phyloP scores from a whole-genome alignment of 2,888 invertebrate species.

The Hemistola chrysoprasaria region DNA sequence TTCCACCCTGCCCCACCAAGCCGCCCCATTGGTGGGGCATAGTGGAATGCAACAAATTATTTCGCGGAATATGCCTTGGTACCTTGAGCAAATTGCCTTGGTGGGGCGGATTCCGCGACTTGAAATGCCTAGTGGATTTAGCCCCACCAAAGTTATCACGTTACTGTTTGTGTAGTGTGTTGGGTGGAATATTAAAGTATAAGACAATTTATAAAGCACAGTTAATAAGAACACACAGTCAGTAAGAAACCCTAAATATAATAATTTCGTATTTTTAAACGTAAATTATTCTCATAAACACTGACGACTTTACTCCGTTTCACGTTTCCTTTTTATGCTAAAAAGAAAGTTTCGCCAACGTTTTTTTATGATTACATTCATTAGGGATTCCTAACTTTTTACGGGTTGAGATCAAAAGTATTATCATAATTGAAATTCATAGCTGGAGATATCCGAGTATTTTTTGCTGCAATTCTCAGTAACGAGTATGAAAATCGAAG shows the following conservation, averaged over 20 bases:
- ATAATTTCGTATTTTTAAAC: not conserved
- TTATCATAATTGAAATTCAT: slow-evolving; percentile 27
- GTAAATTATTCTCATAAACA: slow-evolving; percentile 17
- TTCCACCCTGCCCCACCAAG: no score
- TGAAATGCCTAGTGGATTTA: no score
- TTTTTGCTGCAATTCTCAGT: slow-evolving; percentile 29
- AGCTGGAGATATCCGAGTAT: slow-evolving; percentile 20
- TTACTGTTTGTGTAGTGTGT: no score
- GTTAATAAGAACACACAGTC: no score
- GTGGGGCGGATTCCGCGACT: no score
- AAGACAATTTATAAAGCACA: no score
- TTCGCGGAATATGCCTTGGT: no score
- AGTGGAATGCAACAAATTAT: no score
- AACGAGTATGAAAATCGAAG: slow-evolving; percentile 52
- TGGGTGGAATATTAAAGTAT: no score
- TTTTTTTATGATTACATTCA: slow-evolving; percentile 26
- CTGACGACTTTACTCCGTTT: slow-evolving; percentile 21
- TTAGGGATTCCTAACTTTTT: slow-evolving; percentile 22
- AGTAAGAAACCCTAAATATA: not conserved
- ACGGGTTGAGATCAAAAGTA: slow-evolving; percentile 20
- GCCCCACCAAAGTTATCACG: no score
- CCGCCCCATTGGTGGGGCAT: no score
- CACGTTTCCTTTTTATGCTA: slow-evolving; percentile 23
- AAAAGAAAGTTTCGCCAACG: slow-evolving; percentile 16
- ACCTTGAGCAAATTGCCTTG: no score